Percentiles rank a stretch among this genome's conserved stretches.
phyloP scores from a whole-genome alignment of 2,113 vertebrate species.

The Mionectes macconnelli region DNA sequence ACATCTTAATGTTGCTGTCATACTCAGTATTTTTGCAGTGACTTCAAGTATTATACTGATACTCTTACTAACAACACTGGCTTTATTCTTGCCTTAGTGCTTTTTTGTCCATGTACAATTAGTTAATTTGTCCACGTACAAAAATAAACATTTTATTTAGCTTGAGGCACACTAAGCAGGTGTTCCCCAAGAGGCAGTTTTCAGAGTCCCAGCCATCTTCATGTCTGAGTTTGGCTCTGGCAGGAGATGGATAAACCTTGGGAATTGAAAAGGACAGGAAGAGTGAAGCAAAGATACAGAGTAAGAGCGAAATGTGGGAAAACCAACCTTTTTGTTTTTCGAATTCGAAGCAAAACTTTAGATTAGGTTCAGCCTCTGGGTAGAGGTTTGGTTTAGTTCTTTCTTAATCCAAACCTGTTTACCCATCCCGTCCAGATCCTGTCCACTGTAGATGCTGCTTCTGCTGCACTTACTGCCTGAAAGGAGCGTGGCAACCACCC shows the following conservation, averaged over 20 bases:
- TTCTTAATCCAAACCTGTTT: constrained; percentile 32
- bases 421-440: constrained; percentile 25
- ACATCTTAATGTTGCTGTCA: neutral
- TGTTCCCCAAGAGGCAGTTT: neutral
- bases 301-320: neutral
- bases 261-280: neutral
- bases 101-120: neutral
- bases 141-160: neutral
- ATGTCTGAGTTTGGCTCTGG: neutral
- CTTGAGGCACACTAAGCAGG: neutral
- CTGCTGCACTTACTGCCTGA: constrained; percentile 43
- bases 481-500: constrained; percentile 14
- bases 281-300: neutral
- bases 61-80: neutral
- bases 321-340: neutral
- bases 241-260: neutral
- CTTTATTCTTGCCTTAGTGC: neutral
- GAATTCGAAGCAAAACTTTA: neutral
- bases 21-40: neutral
- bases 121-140: neutral
- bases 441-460: constrained; percentile 32
- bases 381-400: constrained; percentile 37
- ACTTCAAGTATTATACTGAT: neutral
- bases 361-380: neutral
- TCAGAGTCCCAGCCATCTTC: neutral